Base-by-base conservation (phyloP, 2,888 invertebrate species). In the Aphodius sticticus region DNA sequence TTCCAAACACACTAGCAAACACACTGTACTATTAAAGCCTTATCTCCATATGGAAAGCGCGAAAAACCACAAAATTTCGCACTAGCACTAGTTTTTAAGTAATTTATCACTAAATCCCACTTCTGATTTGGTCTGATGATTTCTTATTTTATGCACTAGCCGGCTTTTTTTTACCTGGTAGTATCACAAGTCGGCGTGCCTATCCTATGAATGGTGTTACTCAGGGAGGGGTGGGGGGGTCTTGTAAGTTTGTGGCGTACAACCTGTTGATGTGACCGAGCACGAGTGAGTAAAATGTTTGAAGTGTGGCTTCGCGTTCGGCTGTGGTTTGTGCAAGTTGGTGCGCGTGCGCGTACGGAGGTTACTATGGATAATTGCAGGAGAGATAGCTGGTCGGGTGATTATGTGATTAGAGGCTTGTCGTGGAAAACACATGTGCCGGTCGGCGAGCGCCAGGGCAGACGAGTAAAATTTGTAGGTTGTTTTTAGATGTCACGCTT, bases 371-470 rank as follows among this genome's bases (percentile, higher is more conserved):
- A 9, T 53, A 53, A 53, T 53, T 53, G 53, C 53, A 53, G 12
- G 7, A 12, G 53, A 53, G 53, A 53, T 53, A 53, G 53, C 53
- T 5, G 53, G 53, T 53, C 9, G 1, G 12, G 53, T 53, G 53
- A 53, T 53, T 53, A 53, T 53, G 53, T 53, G 53, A 53, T 53
- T 53, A 53, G 53, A 7, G 53, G 6, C 12, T 9, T 12, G 53
- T 53, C 53, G 53, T 53, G 53, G 53, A 53, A 53, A 53, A 53
- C 53, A 53, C 53, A 53, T 53, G 53, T 53, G 53, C 53, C 53
- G 53, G 53, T 12, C 9, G 26, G 26, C 26, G 26, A 26, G 26
- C 26, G 26, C 1, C 26, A 3, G 26, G 26, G 26, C 26, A 26
- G 26, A 26, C 26, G 26, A 26, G 26, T 26, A 1, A 26, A 26